A percentile compares a stretch with the other conserved stretches of the same genome.
Conservation (phyloP, 2,113 vertebrate species). For the Salminus brasiliensis region DNA sequence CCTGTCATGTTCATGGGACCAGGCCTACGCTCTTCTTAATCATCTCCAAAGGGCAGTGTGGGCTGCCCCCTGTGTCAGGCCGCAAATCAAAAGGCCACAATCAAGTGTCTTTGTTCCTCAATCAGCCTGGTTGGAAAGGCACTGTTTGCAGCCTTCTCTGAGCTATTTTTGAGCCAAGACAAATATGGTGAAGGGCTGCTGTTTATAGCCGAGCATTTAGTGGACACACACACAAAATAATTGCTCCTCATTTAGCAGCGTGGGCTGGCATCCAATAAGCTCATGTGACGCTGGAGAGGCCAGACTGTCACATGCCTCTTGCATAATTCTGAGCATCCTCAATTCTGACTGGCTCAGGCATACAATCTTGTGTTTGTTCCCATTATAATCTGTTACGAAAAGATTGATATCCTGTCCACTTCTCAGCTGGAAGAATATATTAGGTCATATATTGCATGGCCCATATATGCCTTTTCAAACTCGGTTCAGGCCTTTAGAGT, state of each 20-base stretch:
- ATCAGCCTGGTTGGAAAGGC: neutral
- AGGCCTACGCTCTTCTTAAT: constrained; percentile 14
- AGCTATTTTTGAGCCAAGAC: constrained; percentile 37
- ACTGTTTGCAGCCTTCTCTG: constrained; percentile 7
- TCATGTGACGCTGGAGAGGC: neutral
- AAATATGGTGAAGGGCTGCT: constrained; percentile 31
- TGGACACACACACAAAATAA: neutral
- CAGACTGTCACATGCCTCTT: constrained; percentile 31
- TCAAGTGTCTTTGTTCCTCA: constrained; percentile 18
- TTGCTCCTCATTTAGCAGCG: neutral
- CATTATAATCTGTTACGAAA: neutral
- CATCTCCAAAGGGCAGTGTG: constrained; percentile 28
- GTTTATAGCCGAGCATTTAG: constrained; percentile 11
- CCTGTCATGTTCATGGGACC: constrained; percentile 34
- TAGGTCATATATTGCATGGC: neutral
- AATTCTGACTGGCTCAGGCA: constrained; percentile 8
- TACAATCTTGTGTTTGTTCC: constrained; percentile 16
- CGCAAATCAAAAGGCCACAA: constrained; percentile 30
- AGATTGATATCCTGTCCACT: neutral
- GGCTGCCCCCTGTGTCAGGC: constrained; percentile 14
- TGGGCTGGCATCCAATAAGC: constrained; percentile 18
- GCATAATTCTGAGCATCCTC: constrained; percentile 29
- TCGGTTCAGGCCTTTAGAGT: too few species aligned
- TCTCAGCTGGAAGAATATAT: neutral
- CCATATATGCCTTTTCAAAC: too few species aligned